phyloP scores from a whole-genome alignment of 2,888 invertebrate genomes.

The Hyposoter dolosus region DNA sequence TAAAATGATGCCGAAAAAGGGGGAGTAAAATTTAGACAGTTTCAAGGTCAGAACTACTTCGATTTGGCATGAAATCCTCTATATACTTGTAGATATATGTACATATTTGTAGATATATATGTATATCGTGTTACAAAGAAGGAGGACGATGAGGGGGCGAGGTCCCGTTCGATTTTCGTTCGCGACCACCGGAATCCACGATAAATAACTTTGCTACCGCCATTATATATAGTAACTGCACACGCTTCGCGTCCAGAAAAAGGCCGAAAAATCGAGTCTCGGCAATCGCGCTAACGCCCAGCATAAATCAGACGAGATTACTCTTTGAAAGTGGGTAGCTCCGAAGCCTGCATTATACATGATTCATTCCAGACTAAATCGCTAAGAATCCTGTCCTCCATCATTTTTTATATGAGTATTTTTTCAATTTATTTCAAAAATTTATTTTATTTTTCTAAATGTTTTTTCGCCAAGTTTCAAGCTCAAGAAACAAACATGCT shows the following conservation, averaged over 20 bases:
- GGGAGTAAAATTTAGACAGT: not conserved
- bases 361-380: slow-evolving; percentile 23
- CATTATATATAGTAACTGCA: slow-evolving; percentile 22
- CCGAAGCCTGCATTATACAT: slow-evolving; percentile 22
- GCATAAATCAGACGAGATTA: slow-evolving; percentile 70
- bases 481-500: not conserved
- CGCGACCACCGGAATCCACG: slow-evolving; percentile 63
- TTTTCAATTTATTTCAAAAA: not conserved
- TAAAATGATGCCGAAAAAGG: not conserved
- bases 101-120: not conserved
- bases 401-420: not conserved
- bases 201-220: slow-evolving; percentile 62
- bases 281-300: slow-evolving; percentile 69
- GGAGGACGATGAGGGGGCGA: slow-evolving; percentile 31
- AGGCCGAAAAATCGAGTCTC: slow-evolving; percentile 67
- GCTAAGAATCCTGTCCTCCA: slow-evolving; percentile 11
- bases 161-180: slow-evolving; percentile 66
- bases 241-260: slow-evolving; percentile 52
- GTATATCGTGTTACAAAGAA: slow-evolving; percentile 17
- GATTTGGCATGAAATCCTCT: slow-evolving; percentile 7
- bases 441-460: not conserved
- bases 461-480: not conserved
- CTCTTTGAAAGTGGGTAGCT: slow-evolving; percentile 68
- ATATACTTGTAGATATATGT: not conserved
- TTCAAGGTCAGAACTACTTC: not conserved